phyloP scores from a whole-genome alignment of 2,888 invertebrate species.

The Nasonia oneida region DNA sequence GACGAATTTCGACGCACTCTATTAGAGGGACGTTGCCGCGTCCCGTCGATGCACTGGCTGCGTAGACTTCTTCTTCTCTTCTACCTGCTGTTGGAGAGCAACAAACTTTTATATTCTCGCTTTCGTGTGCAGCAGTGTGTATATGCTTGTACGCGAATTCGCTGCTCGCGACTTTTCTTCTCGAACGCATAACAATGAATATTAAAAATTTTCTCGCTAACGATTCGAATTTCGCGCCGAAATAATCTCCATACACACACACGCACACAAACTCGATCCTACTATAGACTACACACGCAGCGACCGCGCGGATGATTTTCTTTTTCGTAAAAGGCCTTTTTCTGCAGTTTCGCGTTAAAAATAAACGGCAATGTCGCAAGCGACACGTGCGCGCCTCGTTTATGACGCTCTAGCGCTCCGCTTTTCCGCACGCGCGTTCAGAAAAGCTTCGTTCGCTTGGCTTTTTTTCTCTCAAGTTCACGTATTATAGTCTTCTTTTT shows the following conservation, averaged over 20 bases:
- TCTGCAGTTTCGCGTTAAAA: constrained; percentile 2
- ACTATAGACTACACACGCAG: background rate
- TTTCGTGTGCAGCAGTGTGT: background rate
- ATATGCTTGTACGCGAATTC: background rate
- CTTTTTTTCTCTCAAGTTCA: background rate
- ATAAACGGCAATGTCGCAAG: constrained; percentile 8
- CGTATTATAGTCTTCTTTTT: constrained; percentile 1
- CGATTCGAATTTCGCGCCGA: background rate
- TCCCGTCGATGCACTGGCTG: background rate
- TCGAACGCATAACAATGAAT: too few relatives aligned
- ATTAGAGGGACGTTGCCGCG: background rate
- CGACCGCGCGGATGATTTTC: background rate
- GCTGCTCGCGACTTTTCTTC: background rate
- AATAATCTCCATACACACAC: too few relatives aligned
- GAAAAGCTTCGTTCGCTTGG: background rate
- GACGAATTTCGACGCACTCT: background rate
- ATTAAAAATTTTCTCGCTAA: background rate
- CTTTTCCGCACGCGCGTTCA: background rate
- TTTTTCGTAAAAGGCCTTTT: background rate
- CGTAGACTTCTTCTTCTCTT: constrained; percentile 20
- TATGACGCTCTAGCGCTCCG: background rate
- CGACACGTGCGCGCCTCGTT: background rate
- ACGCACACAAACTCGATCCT: too few relatives aligned
- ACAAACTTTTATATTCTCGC: constrained; percentile 31
- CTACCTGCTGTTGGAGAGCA: constrained; percentile 8